Evolutionary conservation across 2,888 invertebrate genomes (phyloP), one percentile per base, ranked within the genome.

Genomic region (Spisula subtruncata): DNA sequence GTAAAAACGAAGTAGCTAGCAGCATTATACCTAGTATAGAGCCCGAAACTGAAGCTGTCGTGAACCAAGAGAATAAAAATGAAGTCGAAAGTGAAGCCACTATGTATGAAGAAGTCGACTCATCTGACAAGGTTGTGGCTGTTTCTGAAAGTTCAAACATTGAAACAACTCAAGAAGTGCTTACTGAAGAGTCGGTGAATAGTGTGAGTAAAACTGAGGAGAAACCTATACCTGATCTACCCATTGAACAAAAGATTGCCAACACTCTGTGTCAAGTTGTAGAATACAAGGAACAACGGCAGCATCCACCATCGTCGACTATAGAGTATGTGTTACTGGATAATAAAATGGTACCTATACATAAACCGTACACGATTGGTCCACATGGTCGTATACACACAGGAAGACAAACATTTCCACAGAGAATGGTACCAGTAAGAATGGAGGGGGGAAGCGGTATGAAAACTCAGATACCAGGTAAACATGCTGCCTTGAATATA

Each of bases 311-410:
- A 25, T 86, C 90, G 51, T 88, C 86, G 18, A 85, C 89, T 29
- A 89, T 89, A 79, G 89, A 91, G 83, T 91, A 91, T 91, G 91
- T 91, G 20, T 75, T 92, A 60, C 85, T 88, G 32, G 89, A 84
- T 32, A 86, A 89, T 25, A 90, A 88, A 51, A 87, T 92, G 79
- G 85, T 89, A 14, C 92, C 89, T 12, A 87, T 91, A 35, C 89
- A 90, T 86, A 91, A 91, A 51, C 89, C 91, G 41, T 85, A 66
- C 81, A n/a, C 41, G 18, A 29, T 66, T 35, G 85, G 71, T 66
- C 10, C 56, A 66, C 89, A 89, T 60, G 83, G 79, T 14, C 32
- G 87, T 18, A 79, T 75, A 1, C 84, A 81, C 20, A 20, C 79
- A 10, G 81, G 56, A 6, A 79, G 83, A 56, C 66, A 66, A 51